A percentile compares a stretch with the other conserved stretches of the same genome.
Evolutionary conservation across 2,113 vertebrate genomes (phyloP).

Genomic region (Neomonachus schauinslandi): DNA sequence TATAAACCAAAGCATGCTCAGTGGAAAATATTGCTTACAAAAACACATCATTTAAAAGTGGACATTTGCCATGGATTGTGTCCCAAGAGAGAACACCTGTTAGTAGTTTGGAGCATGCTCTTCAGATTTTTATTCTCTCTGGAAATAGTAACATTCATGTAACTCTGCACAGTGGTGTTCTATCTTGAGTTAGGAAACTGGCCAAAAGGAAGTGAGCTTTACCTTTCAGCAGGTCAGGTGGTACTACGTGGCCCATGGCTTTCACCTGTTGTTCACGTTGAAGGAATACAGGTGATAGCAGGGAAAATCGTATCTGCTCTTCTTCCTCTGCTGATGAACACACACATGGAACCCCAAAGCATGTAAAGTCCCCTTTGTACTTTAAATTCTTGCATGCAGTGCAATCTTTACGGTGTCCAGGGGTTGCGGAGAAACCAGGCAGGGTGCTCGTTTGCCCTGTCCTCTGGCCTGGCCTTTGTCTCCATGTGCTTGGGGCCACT

Average conservation of each 20-base stretch:
- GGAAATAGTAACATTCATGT: background rate
- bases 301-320: background rate
- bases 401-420: no score
- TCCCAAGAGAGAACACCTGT: constrained; percentile 61
- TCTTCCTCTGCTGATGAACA: background rate
- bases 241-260: accelerated
- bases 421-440: background rate
- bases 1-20: background rate
- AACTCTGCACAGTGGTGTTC: background rate
- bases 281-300: accelerated
- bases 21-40: background rate
- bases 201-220: background rate
- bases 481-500: background rate
- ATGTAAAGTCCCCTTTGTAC: background rate
- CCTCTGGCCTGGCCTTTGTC: background rate
- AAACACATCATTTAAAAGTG: background rate
- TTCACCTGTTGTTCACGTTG: background rate
- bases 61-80: background rate
- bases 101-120: background rate
- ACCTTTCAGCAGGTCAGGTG: background rate
- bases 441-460: background rate
- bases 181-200: background rate
- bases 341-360: background rate
- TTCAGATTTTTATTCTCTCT: background rate
- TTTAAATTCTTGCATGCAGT: background rate